A percentile compares a stretch with the other conserved stretches of the same genome.
Conservation (phyloP, 2,888 invertebrate species). For the Xestia ashworthii region DNA sequence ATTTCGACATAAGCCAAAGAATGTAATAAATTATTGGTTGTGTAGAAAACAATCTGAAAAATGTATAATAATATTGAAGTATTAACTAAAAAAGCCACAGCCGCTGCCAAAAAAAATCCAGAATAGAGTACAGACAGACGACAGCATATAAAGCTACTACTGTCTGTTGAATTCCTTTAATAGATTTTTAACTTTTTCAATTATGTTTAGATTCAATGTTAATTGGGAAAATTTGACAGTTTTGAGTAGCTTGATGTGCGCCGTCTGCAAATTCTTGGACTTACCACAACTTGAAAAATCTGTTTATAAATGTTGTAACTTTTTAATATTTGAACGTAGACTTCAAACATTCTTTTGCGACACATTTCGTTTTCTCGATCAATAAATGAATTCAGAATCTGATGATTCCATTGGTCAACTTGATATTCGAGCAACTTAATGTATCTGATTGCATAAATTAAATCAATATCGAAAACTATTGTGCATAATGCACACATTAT, state of each 20-base stretch:
- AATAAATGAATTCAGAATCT: not conserved
- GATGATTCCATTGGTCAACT: conserved; percentile 16
- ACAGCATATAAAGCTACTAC: too few species aligned
- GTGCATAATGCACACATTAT: not conserved
- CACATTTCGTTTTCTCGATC: not conserved
- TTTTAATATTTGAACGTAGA: conserved; percentile 16
- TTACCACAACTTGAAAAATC: conserved; percentile 16
- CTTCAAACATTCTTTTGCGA: not conserved
- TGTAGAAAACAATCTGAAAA: conserved; percentile 7
- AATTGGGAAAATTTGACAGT: too few species aligned
- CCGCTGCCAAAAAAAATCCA: not conserved
- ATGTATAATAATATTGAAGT: not conserved
- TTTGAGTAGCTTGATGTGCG: too few species aligned
- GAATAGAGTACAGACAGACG: too few species aligned
- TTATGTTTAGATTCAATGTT: too few species aligned
- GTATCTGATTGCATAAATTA: conserved; percentile 17
- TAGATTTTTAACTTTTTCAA: too few species aligned
- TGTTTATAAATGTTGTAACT: conserved; percentile 22
- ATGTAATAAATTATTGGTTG: conserved; percentile 5
- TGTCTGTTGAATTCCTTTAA: too few species aligned
- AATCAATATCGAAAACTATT: conserved; percentile 17
- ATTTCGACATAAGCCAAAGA: conserved; percentile 8
- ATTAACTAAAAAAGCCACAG: not conserved
- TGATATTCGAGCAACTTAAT: conserved; percentile 22
- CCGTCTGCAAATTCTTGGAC: not conserved